These are phyloP conservation scores for Synergus itoensis DNA, from an alignment of 2,888 invertebrate species.

Conservation along the genomic window DNA sequence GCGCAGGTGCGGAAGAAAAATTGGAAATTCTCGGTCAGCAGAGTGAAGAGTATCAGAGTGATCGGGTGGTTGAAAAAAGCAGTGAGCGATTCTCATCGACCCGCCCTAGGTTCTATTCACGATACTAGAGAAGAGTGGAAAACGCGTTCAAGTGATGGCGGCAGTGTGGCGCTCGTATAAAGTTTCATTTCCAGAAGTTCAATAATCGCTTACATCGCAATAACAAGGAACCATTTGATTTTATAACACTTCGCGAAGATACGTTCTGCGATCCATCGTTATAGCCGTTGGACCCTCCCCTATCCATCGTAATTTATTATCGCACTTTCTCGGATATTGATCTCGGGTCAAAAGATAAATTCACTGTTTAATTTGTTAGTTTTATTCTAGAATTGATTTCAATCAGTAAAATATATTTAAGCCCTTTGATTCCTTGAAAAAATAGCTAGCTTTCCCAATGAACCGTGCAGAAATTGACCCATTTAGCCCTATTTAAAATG, in stretches of 20 bases:
- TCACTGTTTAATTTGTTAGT: background rate
- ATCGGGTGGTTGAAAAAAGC: conserved; percentile 2
- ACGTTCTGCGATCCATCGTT: background rate
- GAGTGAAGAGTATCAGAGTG: conserved; percentile 21
- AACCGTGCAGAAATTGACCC: no score
- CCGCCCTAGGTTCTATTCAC: conserved; percentile 1
- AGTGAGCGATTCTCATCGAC: conserved; percentile 23
- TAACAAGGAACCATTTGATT: conserved; percentile 58
- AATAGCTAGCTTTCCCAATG: no score
- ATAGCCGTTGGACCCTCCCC: background rate
- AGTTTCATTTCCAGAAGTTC: conserved; percentile 65
- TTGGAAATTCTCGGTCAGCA: conserved; percentile 29
- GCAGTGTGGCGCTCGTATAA: conserved; percentile 52
- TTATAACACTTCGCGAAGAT: conserved; percentile 46
- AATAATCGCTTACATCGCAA: conserved; percentile 65
- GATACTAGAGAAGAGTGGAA: conserved; percentile 7
- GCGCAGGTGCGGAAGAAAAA: conserved; percentile 27
- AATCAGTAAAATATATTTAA: no score
- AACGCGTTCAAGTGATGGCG: conserved; percentile 41
- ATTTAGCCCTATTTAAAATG: no score
- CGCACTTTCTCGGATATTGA: background rate
- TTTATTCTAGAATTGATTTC: background rate
- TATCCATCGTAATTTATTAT: background rate
- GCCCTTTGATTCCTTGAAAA: no score
- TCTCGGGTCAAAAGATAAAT: background rate